Evolutionary conservation across 2,888 invertebrate species (phyloP).

Genomic region (Chorisops tibialis): DNA sequence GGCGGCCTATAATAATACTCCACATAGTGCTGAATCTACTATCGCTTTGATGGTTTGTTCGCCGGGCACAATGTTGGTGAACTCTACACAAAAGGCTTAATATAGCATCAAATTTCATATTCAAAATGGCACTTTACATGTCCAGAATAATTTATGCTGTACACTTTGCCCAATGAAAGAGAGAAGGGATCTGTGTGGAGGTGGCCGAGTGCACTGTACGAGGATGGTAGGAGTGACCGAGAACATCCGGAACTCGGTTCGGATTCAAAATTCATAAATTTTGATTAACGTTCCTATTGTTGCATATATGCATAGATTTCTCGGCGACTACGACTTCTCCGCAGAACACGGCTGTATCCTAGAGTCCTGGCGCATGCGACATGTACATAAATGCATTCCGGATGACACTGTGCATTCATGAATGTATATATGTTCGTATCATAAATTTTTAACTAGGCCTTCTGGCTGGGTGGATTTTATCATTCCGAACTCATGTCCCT

Average conservation of each 20-base stretch:
- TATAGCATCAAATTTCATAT: constrained; percentile 52
- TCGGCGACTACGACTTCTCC: no score
- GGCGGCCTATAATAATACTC: not conserved
- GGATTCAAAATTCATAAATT: constrained; percentile 30
- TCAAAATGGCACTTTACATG: constrained; percentile 53
- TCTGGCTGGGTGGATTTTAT: constrained; percentile 14
- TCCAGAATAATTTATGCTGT: constrained; percentile 50
- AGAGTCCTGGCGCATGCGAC: no score
- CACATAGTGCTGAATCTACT: not conserved
- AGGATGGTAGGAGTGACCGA: not conserved
- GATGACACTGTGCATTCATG: constrained; percentile 17
- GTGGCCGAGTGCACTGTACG: constrained; percentile 18
- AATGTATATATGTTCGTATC: constrained; percentile 16
- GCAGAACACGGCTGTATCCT: no score
- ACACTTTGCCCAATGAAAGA: constrained; percentile 24
- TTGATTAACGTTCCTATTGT: constrained; percentile 28
- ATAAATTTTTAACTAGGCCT: constrained; percentile 21
- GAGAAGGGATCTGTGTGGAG: not conserved
- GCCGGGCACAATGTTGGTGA: not conserved
- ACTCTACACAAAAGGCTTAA: constrained; percentile 40
- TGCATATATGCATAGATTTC: constrained; percentile 18
- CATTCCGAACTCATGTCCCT: constrained; percentile 15
- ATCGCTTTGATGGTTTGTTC: not conserved
- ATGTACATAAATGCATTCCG: constrained; percentile 6
- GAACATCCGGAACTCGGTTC: constrained; percentile 12